Percentiles rank a stretch among this genome's conserved stretches.
Evolutionary conservation across 2,113 vertebrate species (phyloP).

Genomic region (Centropristis striata): DNA sequence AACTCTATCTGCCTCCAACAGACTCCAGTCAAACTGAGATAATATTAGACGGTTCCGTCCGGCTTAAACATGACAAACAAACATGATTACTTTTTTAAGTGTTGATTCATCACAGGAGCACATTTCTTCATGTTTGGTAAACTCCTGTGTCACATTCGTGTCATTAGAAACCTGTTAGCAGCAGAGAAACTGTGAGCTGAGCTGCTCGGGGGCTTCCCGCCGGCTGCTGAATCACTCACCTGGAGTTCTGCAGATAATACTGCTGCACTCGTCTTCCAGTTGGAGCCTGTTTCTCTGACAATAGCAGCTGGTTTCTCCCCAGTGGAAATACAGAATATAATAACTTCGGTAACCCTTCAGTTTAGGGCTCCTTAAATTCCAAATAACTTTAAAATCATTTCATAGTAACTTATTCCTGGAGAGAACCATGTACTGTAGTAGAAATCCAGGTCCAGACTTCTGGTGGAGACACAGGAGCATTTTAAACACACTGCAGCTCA

Average conservation of each 20-base stretch:
- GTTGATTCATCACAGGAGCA: not conserved
- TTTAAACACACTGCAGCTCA: too few relatives aligned
- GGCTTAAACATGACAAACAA: not conserved
- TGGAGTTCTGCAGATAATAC: not conserved
- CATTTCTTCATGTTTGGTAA: not conserved
- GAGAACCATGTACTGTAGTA: not conserved
- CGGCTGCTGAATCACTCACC: conserved; percentile 7
- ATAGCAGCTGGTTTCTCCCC: not conserved
- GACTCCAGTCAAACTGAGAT: not conserved
- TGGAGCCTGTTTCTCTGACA: not conserved
- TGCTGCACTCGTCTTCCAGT: not conserved
- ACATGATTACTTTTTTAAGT: not conserved
- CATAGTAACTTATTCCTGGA: not conserved
- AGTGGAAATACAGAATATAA: too few relatives aligned
- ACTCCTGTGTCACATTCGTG: not conserved
- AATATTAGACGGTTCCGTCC: not conserved
- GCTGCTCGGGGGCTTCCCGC: not conserved
- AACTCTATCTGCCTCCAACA: not conserved
- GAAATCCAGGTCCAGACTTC: too few relatives aligned
- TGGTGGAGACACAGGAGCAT: too few relatives aligned
- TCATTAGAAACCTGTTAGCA: not conserved
- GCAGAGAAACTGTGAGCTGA: not conserved
- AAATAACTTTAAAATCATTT: not conserved
- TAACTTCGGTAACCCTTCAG: not conserved
- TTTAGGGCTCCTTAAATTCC: not conserved